Conservation (phyloP, 2,888 invertebrate genomes). For the Ditula angustiorana region DNA sequence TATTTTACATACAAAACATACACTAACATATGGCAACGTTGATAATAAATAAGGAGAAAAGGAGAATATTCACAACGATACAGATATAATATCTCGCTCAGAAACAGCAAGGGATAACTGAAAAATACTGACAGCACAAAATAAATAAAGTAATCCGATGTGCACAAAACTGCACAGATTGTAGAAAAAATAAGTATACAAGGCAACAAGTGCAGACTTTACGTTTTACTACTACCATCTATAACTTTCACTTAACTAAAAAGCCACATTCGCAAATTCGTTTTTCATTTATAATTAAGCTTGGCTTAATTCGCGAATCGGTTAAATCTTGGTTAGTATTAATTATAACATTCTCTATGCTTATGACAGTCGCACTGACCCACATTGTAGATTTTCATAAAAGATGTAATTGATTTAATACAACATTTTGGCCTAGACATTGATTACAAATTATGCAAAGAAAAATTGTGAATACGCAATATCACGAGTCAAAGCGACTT, state of each 20-base stretch:
- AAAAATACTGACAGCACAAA: slow-evolving; percentile 68
- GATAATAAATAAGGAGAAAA: slow-evolving; percentile 82
- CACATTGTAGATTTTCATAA: slow-evolving; percentile 39
- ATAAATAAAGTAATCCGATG: slow-evolving; percentile 69
- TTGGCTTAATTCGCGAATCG: slow-evolving; percentile 80
- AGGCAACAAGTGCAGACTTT: slow-evolving; percentile 86
- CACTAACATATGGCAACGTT: slow-evolving; percentile 85
- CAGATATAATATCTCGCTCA: slow-evolving; percentile 53
- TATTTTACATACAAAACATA: slow-evolving; percentile 79
- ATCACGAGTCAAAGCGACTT: slow-evolving; percentile 60
- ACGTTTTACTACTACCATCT: slow-evolving; percentile 80
- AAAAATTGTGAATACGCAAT: slow-evolving; percentile 47
- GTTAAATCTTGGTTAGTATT: slow-evolving; percentile 79
- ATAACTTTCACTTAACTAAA: slow-evolving; percentile 72
- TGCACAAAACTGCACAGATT: slow-evolving; percentile 71
- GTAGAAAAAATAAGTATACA: slow-evolving; percentile 80
- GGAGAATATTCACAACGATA: slow-evolving; percentile 75
- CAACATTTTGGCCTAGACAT: slow-evolving; percentile 51
- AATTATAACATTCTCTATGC: slow-evolving; percentile 50
- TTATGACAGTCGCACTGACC: slow-evolving; percentile 60
- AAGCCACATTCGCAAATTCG: slow-evolving; percentile 80
- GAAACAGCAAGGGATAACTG: slow-evolving; percentile 53
- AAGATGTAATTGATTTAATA: slow-evolving; percentile 45
- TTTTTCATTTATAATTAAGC: slow-evolving; percentile 70
- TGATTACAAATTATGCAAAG: slow-evolving; percentile 49